Evolutionary conservation across 2,797 vertebrate genomes (phyloP).

Genomic region (Emys orbicularis): DNA sequence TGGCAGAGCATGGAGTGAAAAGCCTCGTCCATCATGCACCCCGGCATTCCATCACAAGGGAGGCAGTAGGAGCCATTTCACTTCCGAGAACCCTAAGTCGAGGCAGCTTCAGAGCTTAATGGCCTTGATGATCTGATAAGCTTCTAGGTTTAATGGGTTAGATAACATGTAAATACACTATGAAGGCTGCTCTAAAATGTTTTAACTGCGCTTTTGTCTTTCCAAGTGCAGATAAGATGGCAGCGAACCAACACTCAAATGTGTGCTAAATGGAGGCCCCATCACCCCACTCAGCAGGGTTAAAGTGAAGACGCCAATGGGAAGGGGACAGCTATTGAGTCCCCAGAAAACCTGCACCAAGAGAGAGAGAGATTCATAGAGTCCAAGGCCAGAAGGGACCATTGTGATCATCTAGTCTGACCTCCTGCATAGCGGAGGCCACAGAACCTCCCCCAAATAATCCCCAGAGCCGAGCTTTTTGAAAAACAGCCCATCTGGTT

Average conservation of each 20-base stretch:
- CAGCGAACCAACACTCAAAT: constrained; percentile 77
- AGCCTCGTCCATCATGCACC: background rate
- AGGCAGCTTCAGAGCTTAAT: constrained; percentile 80
- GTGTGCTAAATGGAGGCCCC: constrained; percentile 11
- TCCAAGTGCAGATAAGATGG: constrained; percentile 80
- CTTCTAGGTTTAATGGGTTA: constrained; percentile 79
- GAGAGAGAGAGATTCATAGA: no score
- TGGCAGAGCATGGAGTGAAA: background rate
- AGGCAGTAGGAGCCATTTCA: constrained; percentile 48
- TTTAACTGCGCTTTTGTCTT: constrained; percentile 83
- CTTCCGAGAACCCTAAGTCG: constrained; percentile 76
- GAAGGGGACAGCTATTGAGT: background rate
- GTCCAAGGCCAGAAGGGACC: background rate
- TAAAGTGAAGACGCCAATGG: background rate
- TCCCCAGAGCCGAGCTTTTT: background rate
- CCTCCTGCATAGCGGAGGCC: background rate
- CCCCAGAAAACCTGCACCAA: background rate
- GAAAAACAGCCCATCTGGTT: background rate
- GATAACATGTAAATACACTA: constrained; percentile 82
- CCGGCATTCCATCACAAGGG: background rate
- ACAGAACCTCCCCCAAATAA: background rate
- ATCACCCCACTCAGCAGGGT: background rate
- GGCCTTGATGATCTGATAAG: constrained; percentile 83
- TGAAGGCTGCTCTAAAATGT: constrained; percentile 78
- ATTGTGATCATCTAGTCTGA: background rate